phyloP scores from a whole-genome alignment of 2,888 invertebrate genomes.

The Chloroclystis v-ata region DNA sequence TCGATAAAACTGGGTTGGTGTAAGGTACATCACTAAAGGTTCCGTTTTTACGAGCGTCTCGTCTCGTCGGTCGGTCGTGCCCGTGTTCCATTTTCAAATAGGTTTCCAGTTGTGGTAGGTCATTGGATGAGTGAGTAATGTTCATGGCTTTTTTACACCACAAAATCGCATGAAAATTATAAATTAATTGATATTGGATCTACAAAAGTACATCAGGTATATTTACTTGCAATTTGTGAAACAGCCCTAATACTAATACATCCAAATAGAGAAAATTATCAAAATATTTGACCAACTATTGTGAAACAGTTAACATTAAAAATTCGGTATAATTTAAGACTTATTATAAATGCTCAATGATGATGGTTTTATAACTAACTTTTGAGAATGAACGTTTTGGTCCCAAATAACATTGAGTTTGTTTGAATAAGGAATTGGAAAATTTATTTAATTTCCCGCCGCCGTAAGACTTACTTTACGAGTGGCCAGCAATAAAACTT shows the following conservation, averaged over 20 bases:
- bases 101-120: constrained; percentile 69
- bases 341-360: too few relatives aligned
- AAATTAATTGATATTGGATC: too few relatives aligned
- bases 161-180: background rate
- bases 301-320: too few relatives aligned
- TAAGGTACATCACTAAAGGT: constrained; percentile 45
- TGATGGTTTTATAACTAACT: too few relatives aligned
- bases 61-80: constrained; percentile 46
- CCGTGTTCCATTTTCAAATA: constrained; percentile 72
- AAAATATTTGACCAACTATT: too few relatives aligned
- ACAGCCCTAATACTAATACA: too few relatives aligned
- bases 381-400: too few relatives aligned
- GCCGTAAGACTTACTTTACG: constrained; percentile 67
- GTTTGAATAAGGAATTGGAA: constrained; percentile 15
- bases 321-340: too few relatives aligned
- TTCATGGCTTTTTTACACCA: constrained; percentile 10
- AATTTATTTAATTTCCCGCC: constrained; percentile 43
- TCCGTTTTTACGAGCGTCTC: constrained; percentile 66
- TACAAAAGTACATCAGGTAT: too few relatives aligned
- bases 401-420: too few relatives aligned
- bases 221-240: too few relatives aligned
- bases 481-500: constrained; percentile 70
- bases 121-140: constrained; percentile 47
- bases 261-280: too few relatives aligned
- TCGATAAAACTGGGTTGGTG: constrained; percentile 18